Percentiles rank a stretch among this genome's conserved stretches.
Conservation (phyloP, 1,140 invertebrate species). For the Ceratoteleas bidentatus region DNA sequence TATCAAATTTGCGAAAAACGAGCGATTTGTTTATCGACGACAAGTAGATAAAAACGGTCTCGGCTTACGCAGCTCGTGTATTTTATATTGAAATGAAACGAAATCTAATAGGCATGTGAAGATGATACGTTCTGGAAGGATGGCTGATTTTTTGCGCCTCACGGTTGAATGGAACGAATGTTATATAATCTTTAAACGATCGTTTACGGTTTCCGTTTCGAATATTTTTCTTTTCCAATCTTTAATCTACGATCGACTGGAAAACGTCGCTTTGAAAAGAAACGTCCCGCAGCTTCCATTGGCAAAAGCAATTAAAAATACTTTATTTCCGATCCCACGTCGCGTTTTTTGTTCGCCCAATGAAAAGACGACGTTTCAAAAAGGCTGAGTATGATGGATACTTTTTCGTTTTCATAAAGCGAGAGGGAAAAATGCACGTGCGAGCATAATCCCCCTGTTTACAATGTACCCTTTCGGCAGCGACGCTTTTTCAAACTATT, state of each 20-base stretch:
- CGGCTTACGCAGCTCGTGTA: constrained; percentile 24
- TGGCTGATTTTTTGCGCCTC: too few species aligned
- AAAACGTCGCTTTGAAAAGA: too few species aligned
- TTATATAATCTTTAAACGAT: too few species aligned
- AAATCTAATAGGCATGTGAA: constrained; percentile 29
- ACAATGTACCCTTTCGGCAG: constrained; percentile 12
- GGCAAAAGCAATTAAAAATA: constrained; percentile 50
- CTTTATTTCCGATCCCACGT: constrained; percentile 34
- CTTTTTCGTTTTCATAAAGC: constrained; percentile 16
- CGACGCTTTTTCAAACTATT: constrained; percentile 19
- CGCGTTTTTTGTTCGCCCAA: constrained; percentile 38
- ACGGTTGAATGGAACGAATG: too few species aligned
- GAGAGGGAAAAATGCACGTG: constrained; percentile 13
- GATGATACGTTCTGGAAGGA: constrained; percentile 7
- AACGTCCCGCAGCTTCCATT: too few species aligned
- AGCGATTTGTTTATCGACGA: neutral
- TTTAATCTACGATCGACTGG: too few species aligned
- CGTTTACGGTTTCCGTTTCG: too few species aligned
- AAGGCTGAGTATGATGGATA: constrained; percentile 17
- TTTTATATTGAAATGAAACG: constrained; percentile 29
- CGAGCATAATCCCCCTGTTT: constrained; percentile 20
- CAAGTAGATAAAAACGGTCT: constrained; percentile 22
- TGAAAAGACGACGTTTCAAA: constrained; percentile 19
- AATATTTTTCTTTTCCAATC: too few species aligned
- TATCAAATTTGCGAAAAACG: constrained; percentile 43